phyloP scores from a whole-genome alignment of 2,888 invertebrate species.

The Drosophila kambysellisi region DNA sequence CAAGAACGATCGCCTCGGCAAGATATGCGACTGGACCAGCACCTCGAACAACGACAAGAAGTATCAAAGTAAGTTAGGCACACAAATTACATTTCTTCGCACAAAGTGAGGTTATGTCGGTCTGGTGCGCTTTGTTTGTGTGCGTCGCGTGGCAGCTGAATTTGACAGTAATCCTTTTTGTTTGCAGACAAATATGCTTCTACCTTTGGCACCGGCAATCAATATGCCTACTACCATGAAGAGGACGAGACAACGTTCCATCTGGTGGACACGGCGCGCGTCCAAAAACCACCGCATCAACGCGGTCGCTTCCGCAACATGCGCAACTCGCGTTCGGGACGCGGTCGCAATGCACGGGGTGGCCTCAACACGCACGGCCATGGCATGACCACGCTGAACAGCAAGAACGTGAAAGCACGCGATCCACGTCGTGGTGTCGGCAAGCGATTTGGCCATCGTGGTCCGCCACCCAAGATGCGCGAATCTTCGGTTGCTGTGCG shows the following conservation, averaged over 20 bases:
- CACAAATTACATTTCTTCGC: conserved; percentile 2
- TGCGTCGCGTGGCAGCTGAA: conserved; percentile 79
- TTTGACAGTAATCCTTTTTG: conserved; percentile 1
- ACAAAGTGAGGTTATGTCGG: conserved; percentile 76
- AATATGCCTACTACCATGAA: conserved; percentile 99
- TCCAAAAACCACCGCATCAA: conserved; percentile 97
- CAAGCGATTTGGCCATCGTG: conserved; percentile 86
- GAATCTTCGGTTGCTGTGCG: conserved; percentile 98
- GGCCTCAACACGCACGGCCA: conserved; percentile 88
- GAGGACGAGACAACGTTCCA: conserved; percentile 99
- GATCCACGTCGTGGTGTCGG: conserved; percentile 89
- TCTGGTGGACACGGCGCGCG: conserved; percentile 97
- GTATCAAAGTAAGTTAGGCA: conserved; percentile 88
- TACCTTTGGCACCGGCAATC: conserved; percentile 97
- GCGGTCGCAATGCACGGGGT: conserved; percentile 89
- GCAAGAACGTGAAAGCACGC: conserved; percentile 92
- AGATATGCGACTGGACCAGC: conserved; percentile 99
- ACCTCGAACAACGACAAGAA: conserved; percentile 97
- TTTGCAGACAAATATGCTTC: conserved; percentile 92
- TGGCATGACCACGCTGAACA: conserved; percentile 93
- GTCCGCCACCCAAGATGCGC: conserved; percentile 95
- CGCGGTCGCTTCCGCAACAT: conserved; percentile 95
- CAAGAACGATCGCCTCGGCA: conserved; percentile 98
- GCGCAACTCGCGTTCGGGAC: conserved; percentile 86
- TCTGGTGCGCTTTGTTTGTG: conserved; percentile 45